These are phyloP conservation scores for Typhlomys cinereus DNA, from an alignment of 2,113 vertebrate genomes.

Conservation along the genomic window DNA sequence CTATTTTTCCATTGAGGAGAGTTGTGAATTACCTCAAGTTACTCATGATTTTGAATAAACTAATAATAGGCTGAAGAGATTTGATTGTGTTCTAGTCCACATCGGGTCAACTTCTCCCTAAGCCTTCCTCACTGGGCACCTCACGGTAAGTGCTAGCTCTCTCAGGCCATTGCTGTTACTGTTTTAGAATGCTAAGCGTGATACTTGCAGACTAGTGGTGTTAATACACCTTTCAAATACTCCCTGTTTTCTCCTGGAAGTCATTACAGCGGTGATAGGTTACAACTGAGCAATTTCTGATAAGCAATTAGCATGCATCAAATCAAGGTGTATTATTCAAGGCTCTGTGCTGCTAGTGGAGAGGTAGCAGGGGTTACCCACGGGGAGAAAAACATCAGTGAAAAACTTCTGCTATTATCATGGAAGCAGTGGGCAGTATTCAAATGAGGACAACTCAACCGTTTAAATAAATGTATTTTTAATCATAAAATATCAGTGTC, in stretches of 20 bases:
- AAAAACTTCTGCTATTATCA: conserved; percentile 73
- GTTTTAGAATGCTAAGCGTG: conserved; percentile 37
- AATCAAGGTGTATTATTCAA: conserved; percentile 62
- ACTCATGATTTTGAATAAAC: conserved; percentile 49
- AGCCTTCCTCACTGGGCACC: background rate
- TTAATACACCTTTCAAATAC: conserved; percentile 46
- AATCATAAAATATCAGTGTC: conserved; percentile 66
- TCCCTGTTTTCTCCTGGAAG: conserved; percentile 54
- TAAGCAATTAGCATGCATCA: conserved; percentile 68
- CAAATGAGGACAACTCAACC: conserved; percentile 79
- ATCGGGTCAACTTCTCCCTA: background rate
- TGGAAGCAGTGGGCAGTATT: conserved; percentile 73
- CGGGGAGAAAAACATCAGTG: conserved; percentile 59
- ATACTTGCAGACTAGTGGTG: background rate
- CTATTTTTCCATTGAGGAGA: too few species aligned
- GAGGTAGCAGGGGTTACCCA: conserved; percentile 71
- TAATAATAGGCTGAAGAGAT: background rate
- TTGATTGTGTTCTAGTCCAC: background rate
- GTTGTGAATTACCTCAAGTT: background rate
- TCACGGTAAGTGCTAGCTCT: background rate
- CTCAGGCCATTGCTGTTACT: background rate
- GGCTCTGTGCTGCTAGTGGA: conserved; percentile 43
- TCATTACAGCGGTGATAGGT: conserved; percentile 49
- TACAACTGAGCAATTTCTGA: conserved; percentile 70
- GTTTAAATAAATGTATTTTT: conserved; percentile 77